Conservation (phyloP, 2,888 invertebrate genomes). For the Eilema griseolum region DNA sequence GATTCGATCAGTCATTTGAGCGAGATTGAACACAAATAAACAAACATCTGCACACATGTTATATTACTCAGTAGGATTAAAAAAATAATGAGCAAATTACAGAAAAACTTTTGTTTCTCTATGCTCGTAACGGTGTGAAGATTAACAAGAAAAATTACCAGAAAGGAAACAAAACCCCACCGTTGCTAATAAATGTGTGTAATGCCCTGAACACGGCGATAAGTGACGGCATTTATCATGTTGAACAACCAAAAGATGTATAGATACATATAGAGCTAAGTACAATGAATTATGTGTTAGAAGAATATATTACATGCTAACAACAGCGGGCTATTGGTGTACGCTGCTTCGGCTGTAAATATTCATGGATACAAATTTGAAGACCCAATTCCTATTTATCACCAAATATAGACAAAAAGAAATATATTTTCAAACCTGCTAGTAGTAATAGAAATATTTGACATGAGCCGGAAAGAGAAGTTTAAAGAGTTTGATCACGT, state of each 20-base stretch:
- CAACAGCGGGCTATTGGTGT: neutral
- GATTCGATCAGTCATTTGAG: too few relatives aligned
- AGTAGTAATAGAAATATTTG: neutral
- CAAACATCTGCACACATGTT: too few relatives aligned
- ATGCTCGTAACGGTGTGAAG: conserved; percentile 16
- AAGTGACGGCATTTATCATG: conserved; percentile 43
- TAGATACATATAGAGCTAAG: neutral
- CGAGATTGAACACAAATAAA: too few relatives aligned
- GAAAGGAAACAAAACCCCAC: conserved; percentile 34
- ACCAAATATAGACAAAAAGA: too few relatives aligned
- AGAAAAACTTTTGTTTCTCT: neutral
- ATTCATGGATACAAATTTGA: neutral
- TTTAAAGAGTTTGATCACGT: too few relatives aligned
- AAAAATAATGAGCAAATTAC: neutral
- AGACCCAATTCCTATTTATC: neutral
- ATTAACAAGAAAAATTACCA: conserved; percentile 28
- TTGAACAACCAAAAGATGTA: conserved; percentile 16
- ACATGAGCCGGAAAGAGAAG: too few relatives aligned
- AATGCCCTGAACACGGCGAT: conserved; percentile 41
- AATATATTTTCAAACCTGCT: neutral
- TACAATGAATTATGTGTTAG: neutral
- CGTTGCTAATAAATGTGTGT: conserved; percentile 42
- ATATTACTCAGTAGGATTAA: neutral
- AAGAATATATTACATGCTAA: neutral
- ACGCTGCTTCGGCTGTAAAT: neutral